phyloP scores from a whole-genome alignment of 2,888 invertebrate genomes.

The Drosophila paracracens region DNA sequence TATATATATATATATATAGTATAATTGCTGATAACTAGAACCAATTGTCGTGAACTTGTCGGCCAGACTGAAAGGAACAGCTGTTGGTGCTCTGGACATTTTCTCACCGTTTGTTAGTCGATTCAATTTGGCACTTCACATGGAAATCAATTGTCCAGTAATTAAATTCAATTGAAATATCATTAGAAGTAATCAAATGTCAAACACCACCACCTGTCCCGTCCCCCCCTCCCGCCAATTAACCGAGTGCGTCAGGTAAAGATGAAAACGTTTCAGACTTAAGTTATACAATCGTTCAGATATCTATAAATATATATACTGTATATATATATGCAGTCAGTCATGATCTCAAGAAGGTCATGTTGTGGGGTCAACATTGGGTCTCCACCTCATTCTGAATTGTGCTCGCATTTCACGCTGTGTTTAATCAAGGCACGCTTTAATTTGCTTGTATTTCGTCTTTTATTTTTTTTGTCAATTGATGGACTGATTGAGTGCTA shows the following conservation, averaged over 20 bases:
- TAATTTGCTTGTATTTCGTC: conserved; percentile 44
- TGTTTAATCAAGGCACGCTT: conserved; percentile 41
- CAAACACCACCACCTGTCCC: conserved; percentile 10
- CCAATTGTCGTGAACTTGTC: conserved; percentile 35
- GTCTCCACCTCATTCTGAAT: conserved; percentile 50
- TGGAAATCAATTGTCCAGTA: conserved; percentile 59
- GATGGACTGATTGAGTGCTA: conserved; percentile 59
- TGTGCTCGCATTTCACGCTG: conserved; percentile 8
- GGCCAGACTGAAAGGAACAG: conserved; percentile 24
- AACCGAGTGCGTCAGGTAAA: conserved; percentile 63
- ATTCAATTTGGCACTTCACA: conserved; percentile 67
- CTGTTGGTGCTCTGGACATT: conserved; percentile 24
- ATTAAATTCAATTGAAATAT: conserved; percentile 72
- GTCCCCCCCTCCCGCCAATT: conserved; percentile 48
- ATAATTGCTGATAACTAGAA: conserved; percentile 37
- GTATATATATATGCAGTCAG: conserved; percentile 6
- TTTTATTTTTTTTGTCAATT: conserved; percentile 50
- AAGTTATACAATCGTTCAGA: conserved; percentile 40
- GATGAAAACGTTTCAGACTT: conserved; percentile 10
- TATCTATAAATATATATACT: conserved; percentile 1
- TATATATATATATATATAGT: neutral
- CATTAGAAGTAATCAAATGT: conserved; percentile 31
- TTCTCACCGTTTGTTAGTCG: conserved; percentile 45
- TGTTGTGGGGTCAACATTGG: conserved; percentile 47
- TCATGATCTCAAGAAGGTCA: conserved; percentile 53